Conservation (phyloP, 2,113 vertebrate genomes). For the Nerophis ophidion region DNA sequence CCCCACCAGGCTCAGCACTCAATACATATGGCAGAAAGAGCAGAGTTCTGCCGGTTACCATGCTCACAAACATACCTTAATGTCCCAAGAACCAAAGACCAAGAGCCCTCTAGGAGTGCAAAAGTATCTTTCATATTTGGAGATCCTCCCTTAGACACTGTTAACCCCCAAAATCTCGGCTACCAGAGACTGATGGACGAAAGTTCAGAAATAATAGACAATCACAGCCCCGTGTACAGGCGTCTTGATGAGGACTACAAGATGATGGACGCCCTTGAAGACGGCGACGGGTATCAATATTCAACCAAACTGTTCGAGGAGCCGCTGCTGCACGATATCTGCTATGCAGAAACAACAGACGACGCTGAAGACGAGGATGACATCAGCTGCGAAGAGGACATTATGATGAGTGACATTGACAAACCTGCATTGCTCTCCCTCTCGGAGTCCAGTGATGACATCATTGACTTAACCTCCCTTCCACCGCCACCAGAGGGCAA, state of each 20-base stretch:
- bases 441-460: slow-evolving; percentile 94
- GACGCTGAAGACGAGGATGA: slow-evolving; percentile 95
- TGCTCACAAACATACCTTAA: slow-evolving; percentile 77
- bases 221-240: slow-evolving; percentile 79
- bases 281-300: slow-evolving; percentile 83
- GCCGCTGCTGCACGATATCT: slow-evolving; percentile 91
- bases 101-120: slow-evolving; percentile 85
- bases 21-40: slow-evolving; percentile 69
- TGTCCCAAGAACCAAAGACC: slow-evolving; percentile 80
- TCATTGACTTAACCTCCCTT: slow-evolving; percentile 95
- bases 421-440: slow-evolving; percentile 84
- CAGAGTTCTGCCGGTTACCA: slow-evolving; percentile 71
- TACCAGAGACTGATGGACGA: slow-evolving; percentile 94
- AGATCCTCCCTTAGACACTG: slow-evolving; percentile 81
- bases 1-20: slow-evolving; percentile 77
- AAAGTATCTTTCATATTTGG: slow-evolving; percentile 99
- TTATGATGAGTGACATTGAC: slow-evolving; percentile 80
- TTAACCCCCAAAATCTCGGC: slow-evolving; percentile 86
- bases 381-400: slow-evolving; percentile 95
- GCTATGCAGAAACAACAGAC: slow-evolving; percentile 92
- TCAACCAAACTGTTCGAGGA: slow-evolving; percentile 92
- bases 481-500: slow-evolving; percentile 95
- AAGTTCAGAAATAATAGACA: slow-evolving; percentile 82
- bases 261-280: slow-evolving; percentile 80
- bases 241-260: slow-evolving; percentile 85